Base-by-base conservation (phyloP, 1,140 invertebrate genomes). In the Drosophila punjabiensis region DNA sequence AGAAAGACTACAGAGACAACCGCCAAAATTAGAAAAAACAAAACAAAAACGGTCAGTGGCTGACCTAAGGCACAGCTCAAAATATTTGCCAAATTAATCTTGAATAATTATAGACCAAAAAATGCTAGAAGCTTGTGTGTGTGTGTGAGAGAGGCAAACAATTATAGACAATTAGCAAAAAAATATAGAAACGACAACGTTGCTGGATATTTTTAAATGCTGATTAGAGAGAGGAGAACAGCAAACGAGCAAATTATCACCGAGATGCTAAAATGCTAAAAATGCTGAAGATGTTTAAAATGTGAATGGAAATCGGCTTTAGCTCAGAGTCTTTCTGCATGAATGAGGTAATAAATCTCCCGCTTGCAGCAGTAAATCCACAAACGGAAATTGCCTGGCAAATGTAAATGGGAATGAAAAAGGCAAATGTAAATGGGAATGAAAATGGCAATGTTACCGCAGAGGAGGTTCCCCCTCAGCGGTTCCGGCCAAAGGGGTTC, bases 151-250 rank as follows among this genome's bases (percentile, higher is more conserved):
- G 50, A 60, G 33, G 33, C 56, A 52, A 62, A 65, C 41, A 85
- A 85, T 81, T 74, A 78, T 56, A 81, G n/a, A 86, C 68, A 85
- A 85, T 85, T 81, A 85, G 53, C 58, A 20, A 76, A 53, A 35
- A 18, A 37, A 60, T 37, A 18, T 37, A 18, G n/a, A 50, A 39
- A 65, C 33, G 61, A 35, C 20, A 18, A 45, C 56, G 24, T 58
- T 68, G 52, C 56, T 73, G 37, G 52, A 66, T 79, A 82, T 70
- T 79, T 62, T 82, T 63, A 39, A 68, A 74, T 61, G 67, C 70
- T 84, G 76, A 84, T 83, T 76, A 76, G 47, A 64, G 20, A 32
- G 20, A 14, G 33, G 13, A 47, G 35, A 70, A 39, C 5, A n/a
- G 14, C 16, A 30, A 76, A 16, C 32, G 30, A 37, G 13, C 0